phyloP scores from a whole-genome alignment of 2,888 invertebrate genomes.

The Ophion ventricosus region DNA sequence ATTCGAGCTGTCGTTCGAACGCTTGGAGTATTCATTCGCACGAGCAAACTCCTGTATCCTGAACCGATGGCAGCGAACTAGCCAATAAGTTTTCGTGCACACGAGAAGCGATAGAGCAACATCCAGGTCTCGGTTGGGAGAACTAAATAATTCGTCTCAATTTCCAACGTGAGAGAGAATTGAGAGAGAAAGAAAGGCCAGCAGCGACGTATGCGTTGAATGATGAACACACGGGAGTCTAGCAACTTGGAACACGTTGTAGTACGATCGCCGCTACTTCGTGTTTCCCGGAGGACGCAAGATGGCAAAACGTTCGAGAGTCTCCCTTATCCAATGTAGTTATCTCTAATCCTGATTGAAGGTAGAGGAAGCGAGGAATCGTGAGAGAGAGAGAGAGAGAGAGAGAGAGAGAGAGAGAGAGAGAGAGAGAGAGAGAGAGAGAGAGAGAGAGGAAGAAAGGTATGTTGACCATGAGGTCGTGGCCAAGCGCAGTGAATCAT shows the following conservation, averaged over 20 bases:
- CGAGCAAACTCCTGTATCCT: slow-evolving; percentile 36
- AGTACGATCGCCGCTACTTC: slow-evolving; percentile 26
- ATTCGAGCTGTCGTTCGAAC: slow-evolving; percentile 26
- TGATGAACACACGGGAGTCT: slow-evolving; percentile 12
- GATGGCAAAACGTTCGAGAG: slow-evolving; percentile 62
- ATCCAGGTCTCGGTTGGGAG: slow-evolving; percentile 49
- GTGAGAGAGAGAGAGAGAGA: neutral
- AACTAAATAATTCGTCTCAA: slow-evolving; percentile 64
- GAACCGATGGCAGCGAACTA: slow-evolving; percentile 27
- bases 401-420: neutral
- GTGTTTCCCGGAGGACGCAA: slow-evolving; percentile 62
- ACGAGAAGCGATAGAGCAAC: slow-evolving; percentile 32
- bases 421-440: neutral
- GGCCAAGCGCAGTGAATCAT: slow-evolving; percentile 62
- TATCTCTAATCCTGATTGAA: slow-evolving; percentile 53
- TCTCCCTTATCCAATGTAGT: slow-evolving; percentile 61
- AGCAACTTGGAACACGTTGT: slow-evolving; percentile 29
- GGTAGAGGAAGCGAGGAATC: neutral
- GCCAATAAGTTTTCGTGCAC: slow-evolving; percentile 11
- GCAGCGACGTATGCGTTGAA: slow-evolving; percentile 6
- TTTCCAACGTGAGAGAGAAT: slow-evolving; percentile 10
- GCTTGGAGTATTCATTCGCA: slow-evolving; percentile 57
- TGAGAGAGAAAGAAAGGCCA: neutral
- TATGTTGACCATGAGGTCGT: slow-evolving; percentile 57
- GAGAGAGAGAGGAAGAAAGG: slow-evolving; percentile 7